Percentiles rank a stretch among this genome's conserved stretches.
phyloP scores from a whole-genome alignment of 2,797 vertebrate genomes.

The Phaenicophaeus curvirostris region DNA sequence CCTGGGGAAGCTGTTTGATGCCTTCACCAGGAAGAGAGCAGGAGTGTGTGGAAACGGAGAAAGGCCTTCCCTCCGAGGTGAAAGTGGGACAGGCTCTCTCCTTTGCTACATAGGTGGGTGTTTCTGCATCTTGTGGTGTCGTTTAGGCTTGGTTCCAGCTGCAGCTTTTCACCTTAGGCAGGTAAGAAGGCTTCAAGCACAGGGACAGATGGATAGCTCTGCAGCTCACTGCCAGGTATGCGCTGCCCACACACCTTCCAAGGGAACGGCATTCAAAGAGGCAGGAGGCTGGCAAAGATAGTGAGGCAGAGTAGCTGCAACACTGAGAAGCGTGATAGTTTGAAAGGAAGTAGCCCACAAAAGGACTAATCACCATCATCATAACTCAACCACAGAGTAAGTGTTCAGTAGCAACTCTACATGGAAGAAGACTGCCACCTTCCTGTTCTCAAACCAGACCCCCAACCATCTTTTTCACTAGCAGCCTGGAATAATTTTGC shows the following conservation, averaged over 20 bases:
- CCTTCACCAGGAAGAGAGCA: not conserved
- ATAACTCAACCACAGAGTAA: not conserved
- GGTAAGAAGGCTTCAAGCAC: not conserved
- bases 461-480: not conserved
- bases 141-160: not conserved
- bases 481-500: not conserved
- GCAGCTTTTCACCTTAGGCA: not conserved
- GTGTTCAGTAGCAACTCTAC: conserved; percentile 4
- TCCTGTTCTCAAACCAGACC: conserved; percentile 10
- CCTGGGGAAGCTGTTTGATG: fast-evolving
- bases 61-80: not conserved
- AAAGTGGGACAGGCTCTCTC: not conserved
- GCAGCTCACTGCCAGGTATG: not conserved
- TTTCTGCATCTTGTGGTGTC: not conserved
- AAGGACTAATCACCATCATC: conserved; percentile 20
- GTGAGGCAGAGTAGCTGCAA: fast-evolving
- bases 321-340: not conserved
- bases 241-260: fast-evolving
- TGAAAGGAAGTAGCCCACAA: conserved; percentile 4
- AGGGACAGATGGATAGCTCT: fast-evolving
- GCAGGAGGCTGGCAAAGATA: not conserved
- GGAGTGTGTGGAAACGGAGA: not conserved
- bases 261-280: not conserved
- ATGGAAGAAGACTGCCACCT: conserved; percentile 60
- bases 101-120: not conserved